Evolutionary conservation across 2,113 vertebrate species (phyloP).

Genomic region (Tupaia tana): DNA sequence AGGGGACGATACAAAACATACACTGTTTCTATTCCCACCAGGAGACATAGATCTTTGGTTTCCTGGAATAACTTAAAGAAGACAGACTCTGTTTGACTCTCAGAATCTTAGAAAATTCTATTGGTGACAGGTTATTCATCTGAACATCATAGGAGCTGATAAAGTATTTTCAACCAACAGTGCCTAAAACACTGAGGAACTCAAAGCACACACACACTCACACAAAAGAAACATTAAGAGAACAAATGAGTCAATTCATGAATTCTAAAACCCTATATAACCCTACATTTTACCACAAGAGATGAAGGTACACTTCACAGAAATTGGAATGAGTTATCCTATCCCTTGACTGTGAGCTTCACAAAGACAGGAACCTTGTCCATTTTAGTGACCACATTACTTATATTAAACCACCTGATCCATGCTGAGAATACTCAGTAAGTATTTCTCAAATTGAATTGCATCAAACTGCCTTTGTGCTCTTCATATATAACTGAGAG

Average conservation of each 20-base stretch:
- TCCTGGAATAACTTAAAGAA: background rate
- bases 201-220: background rate
- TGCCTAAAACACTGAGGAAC: background rate
- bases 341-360: background rate
- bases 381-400: background rate
- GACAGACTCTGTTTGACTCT: background rate
- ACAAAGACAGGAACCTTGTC: background rate
- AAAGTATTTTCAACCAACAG: background rate
- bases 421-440: background rate
- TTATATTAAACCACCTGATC: background rate
- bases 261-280: conserved; percentile 1
- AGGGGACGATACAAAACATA: background rate
- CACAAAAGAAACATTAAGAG: background rate
- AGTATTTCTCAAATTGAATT: background rate
- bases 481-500: background rate
- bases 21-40: background rate
- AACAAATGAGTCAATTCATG: conserved; percentile 32
- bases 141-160: background rate
- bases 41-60: background rate
- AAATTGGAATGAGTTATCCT: background rate
- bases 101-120: background rate
- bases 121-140: background rate
- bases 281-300: conserved; percentile 2
- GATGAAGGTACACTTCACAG: background rate
- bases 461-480: background rate